Base-by-base conservation (phyloP, 1,140 invertebrate species). In the Bombus affinis region DNA sequence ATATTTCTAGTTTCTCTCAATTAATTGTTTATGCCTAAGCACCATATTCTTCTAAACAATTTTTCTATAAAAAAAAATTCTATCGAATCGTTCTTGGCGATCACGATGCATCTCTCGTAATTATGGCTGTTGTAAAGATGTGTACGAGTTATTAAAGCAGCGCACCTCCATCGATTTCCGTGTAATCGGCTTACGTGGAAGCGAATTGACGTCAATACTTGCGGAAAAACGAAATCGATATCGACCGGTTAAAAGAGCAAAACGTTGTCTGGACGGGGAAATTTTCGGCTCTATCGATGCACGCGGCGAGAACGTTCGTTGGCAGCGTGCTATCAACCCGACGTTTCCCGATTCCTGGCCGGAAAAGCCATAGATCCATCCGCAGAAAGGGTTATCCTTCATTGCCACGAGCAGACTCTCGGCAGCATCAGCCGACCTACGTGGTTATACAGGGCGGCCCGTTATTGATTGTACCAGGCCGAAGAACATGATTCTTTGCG, bases 391-490 rank as follows among this genome's bases (percentile, higher is more conserved):
- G 78, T 70, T 80, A 80, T 80, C 37, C 78, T 70, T 80, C 78
- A 80, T 80, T 80, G 78, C 65, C 78, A 70, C 25, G 44, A 10
- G 25, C 78, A 80, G 65, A 37, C 66, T 35, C 65, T 42, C 78
- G 15, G 35, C 65, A 39, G 65, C 78, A 70, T 53, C 65, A 8
- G 1, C 18, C 66, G 66, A 35, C 2, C 22, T 68, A 18, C 65
- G 32, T 35, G 15, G n/a, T 66, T 35, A 32, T 68, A 68, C 65
- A 32, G n/a, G n/a, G 5, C 6, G n/a, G n/a, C 13, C 13, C 5
- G 32, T 66, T 66, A 66, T 66, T 35, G n/a, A 32, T 66, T 32
- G n/a, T 15, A 32, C 13, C n/a, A 66, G 12, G 12, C n/a, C 62
- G 2, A 66, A 32, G n/a, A 32, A 3, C 13, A 66, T 3, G n/a